Conservation (phyloP, 1,140 invertebrate genomes). For the Marisa cornuarietis region DNA sequence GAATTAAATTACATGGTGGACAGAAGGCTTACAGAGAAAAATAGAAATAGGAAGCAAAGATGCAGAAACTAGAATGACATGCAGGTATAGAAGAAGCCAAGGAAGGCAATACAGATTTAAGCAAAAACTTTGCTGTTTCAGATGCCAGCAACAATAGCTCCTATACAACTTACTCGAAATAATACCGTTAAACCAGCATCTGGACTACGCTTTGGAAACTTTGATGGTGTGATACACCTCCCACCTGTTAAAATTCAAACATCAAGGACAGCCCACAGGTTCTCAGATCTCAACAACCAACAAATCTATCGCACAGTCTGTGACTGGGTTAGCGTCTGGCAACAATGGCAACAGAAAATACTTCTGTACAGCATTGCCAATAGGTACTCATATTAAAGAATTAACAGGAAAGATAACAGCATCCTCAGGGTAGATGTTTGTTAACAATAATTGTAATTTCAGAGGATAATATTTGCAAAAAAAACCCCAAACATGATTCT, state of each 20-base stretch:
- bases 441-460: no score
- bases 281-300: slow-evolving; percentile 52
- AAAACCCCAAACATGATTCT: no score
- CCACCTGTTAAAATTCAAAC: slow-evolving; percentile 38
- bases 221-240: slow-evolving; percentile 51
- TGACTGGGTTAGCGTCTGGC: slow-evolving; percentile 58
- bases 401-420: no score
- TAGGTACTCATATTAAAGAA: slow-evolving; percentile 37
- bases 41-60: slow-evolving; percentile 44
- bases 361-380: slow-evolving; percentile 56
- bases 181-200: slow-evolving; percentile 43
- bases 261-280: slow-evolving; percentile 31
- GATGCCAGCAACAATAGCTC: slow-evolving; percentile 53
- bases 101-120: slow-evolving; percentile 41
- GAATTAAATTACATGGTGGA: slow-evolving; percentile 36
- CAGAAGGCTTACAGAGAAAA: slow-evolving; percentile 32
- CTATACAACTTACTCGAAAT: slow-evolving; percentile 45
- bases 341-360: slow-evolving; percentile 58
- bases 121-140: slow-evolving; percentile 26
- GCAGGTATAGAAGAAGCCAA: slow-evolving; percentile 36
- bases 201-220: slow-evolving; percentile 56
- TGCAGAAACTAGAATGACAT: slow-evolving; percentile 25
- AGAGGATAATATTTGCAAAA: no score
- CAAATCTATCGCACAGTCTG: slow-evolving; percentile 56
- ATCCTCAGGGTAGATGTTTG: no score